Evolutionary conservation across 2,888 invertebrate species (phyloP), one percentile per base, ranked within the genome.

Genomic region (Cheilosia vulpina): DNA sequence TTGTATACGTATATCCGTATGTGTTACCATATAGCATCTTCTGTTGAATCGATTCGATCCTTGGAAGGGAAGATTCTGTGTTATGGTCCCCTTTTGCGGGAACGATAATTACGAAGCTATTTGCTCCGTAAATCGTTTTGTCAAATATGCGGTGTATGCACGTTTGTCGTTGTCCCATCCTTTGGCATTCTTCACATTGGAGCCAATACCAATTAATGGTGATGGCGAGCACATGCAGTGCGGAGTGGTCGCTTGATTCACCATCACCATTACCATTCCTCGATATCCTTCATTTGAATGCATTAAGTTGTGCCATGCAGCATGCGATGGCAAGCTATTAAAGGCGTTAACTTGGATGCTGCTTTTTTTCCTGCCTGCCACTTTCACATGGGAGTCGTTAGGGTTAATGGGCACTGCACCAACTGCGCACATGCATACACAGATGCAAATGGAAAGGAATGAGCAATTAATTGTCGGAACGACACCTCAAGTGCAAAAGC

Each of bases 61-160:
- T 80, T 65, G 38, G 47, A 27, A 75, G 31, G 71, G 52, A 52
- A 75, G 68, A 75, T 63, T 62, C 50, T 45, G 58, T 57, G 41
- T 19, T 38, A 19, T 24, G 21, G 21, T 34, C 66, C 73, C 78
- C 43, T 57, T 60, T 60, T 73, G 79, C 41, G 69, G 69, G 50
- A 38, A 72, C 41, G 52, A 72, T 85, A 81, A 85, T 85, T 85
- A 85, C 81, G 81, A 72, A 68, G 76, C 77, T 77, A 76, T 80
- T 85, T 81, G 77, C 76, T 77, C 66, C 76, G 81, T 77, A 85
- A 81, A 85, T 85, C 81, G 85, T 81, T 85, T 85, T 84, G 71
- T 80, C 80, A 53, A 75, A 71, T 84, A 58, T 84, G 58, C 73
- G 34, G 69, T 73, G 71, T 19, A 75, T 83, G 72, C 52, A 75